Percentiles rank a stretch among this genome's conserved stretches.
phyloP scores from a whole-genome alignment of 2,113 vertebrate genomes.

The Amphilophus citrinellus region DNA sequence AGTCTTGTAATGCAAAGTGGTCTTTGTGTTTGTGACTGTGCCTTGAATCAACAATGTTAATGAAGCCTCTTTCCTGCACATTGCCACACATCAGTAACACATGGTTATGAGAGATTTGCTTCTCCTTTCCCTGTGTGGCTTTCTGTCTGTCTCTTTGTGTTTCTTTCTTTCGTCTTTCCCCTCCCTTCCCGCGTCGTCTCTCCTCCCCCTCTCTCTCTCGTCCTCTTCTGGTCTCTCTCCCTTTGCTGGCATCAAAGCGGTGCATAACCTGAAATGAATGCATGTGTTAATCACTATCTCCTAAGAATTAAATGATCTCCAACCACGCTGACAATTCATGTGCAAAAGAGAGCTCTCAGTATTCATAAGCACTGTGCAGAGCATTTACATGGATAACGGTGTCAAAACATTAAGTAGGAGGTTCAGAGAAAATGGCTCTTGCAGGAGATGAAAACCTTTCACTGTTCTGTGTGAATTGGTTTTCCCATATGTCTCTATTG shows the following conservation, averaged over 20 bases:
- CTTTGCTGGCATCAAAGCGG: conserved; percentile 64
- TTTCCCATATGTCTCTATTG: conserved; percentile 31
- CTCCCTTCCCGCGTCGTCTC: conserved; percentile 4
- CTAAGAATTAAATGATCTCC: conserved; percentile 73
- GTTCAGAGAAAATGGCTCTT: conserved; percentile 71
- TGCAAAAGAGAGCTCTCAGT: conserved; percentile 67
- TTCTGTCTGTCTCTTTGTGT: conserved; percentile 59
- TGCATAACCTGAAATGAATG: conserved; percentile 72
- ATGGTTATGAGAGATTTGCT: conserved; percentile 54
- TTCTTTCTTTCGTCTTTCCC: conserved; percentile 40
- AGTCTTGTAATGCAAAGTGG: conserved; percentile 51
- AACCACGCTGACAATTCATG: conserved; percentile 68
- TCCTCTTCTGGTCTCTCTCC: conserved; percentile 24
- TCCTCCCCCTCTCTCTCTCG: conserved; percentile 10
- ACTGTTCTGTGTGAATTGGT: conserved; percentile 34
- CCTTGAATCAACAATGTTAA: conserved; percentile 59
- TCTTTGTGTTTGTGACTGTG: conserved; percentile 59
- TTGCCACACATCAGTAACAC: conserved; percentile 57
- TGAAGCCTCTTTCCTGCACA: conserved; percentile 50
- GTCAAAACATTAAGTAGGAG: conserved; percentile 78
- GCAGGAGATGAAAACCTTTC: conserved; percentile 66
- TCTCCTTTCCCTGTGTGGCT: conserved; percentile 27
- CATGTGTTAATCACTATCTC: conserved; percentile 74
- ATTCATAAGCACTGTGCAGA: conserved; percentile 59
- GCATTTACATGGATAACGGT: conserved; percentile 72